Evolutionary conservation across 2,797 vertebrate genomes (phyloP).

Genomic region (Austrolebias charrua): DNA sequence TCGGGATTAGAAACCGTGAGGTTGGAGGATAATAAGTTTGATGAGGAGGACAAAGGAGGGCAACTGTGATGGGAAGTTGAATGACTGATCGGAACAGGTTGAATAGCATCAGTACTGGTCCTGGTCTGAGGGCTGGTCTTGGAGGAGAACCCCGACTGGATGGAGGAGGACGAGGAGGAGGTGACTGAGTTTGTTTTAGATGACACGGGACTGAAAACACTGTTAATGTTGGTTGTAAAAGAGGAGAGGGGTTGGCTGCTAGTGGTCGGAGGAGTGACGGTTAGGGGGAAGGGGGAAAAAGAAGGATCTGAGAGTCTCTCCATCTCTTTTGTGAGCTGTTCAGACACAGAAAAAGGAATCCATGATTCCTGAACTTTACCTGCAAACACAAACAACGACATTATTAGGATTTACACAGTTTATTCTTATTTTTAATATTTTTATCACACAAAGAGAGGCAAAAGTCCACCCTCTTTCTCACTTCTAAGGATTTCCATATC

Average conservation of each 20-base stretch:
- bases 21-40: background rate
- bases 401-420: background rate
- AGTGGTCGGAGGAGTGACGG: background rate
- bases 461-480: no score
- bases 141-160: background rate
- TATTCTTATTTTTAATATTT: no score
- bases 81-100: background rate
- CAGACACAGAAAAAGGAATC: constrained; percentile 38
- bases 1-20: background rate
- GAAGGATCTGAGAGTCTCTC: background rate
- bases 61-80: background rate
- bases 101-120: background rate
- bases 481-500: no score
- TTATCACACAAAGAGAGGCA: no score
- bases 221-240: background rate
- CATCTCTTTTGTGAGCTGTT: background rate
- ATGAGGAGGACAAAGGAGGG: background rate
- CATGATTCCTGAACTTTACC: constrained; percentile 21
- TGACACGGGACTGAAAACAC: background rate
- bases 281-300: background rate
- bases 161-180: background rate
- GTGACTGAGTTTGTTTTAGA: background rate
- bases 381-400: constrained; percentile 23
- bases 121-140: background rate
- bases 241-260: background rate